Conservation (phyloP, 1,140 invertebrate species). For the Littorina saxatilis region DNA sequence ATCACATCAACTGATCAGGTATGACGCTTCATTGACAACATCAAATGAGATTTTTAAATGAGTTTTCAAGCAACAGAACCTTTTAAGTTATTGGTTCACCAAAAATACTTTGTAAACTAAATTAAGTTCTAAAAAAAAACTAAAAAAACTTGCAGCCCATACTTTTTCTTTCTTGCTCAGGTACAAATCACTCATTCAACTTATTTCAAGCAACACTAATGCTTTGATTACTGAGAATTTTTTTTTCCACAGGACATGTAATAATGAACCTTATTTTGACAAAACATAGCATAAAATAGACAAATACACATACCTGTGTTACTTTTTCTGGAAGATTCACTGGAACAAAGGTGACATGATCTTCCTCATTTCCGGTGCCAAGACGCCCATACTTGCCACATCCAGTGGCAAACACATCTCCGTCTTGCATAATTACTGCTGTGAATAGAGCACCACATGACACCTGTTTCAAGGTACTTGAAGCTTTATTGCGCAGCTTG, state of each 20-base stretch:
- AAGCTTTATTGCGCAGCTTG: not conserved
- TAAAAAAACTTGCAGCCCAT: too few relatives aligned
- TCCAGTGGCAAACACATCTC: slow-evolving; percentile 44
- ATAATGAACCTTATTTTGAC: not conserved
- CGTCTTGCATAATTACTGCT: slow-evolving; percentile 43
- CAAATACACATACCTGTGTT: slow-evolving; percentile 28
- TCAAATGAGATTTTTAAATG: too few relatives aligned
- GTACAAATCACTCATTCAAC: too few relatives aligned
- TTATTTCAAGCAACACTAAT: too few relatives aligned
- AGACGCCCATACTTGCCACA: slow-evolving; percentile 59
- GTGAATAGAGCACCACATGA: slow-evolving; percentile 46
- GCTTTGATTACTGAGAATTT: not conserved
- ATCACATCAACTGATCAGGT: too few relatives aligned
- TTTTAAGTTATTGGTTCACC: too few relatives aligned
- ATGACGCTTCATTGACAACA: too few relatives aligned
- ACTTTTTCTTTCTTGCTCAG: too few relatives aligned
- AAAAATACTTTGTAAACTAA: too few relatives aligned
- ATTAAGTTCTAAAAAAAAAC: too few relatives aligned
- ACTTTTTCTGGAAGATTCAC: slow-evolving; percentile 15
- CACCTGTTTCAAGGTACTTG: slow-evolving; percentile 10
- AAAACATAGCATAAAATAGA: not conserved
- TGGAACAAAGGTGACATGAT: not conserved
- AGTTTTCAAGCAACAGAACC: too few relatives aligned
- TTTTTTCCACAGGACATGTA: not conserved
- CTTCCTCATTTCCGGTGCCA: slow-evolving; percentile 42